Evolutionary conservation across 2,797 vertebrate genomes (phyloP).

Genomic region (Poecile montanus): DNA sequence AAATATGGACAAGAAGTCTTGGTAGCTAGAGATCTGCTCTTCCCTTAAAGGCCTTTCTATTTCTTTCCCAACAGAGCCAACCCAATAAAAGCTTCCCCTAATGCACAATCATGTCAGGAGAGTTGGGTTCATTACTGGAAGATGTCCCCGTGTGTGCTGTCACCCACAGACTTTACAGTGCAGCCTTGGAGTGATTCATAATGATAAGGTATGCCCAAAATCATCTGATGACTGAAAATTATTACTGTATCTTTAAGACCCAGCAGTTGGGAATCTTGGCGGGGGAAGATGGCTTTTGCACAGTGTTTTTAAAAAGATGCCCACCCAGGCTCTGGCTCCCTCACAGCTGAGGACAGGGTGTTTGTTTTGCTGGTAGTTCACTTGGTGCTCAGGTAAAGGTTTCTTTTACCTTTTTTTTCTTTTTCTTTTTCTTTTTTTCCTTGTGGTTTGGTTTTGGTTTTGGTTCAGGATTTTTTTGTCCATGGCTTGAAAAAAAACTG

Average conservation of each 20-base stretch:
- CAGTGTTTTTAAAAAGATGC: fast-evolving
- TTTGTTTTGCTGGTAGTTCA: fast-evolving
- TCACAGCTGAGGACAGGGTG: fast-evolving
- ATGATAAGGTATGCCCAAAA: not conserved
- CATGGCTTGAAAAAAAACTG: not conserved
- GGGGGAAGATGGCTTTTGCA: fast-evolving
- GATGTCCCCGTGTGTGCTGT: not conserved
- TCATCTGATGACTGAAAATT: not conserved
- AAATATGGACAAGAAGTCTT: not conserved
- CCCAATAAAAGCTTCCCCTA: not conserved
- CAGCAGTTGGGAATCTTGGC: fast-evolving
- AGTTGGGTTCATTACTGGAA: not conserved
- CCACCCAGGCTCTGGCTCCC: not conserved
- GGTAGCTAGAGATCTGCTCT: not conserved
- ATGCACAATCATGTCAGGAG: not conserved
- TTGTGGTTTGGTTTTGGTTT: not conserved
- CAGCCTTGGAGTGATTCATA: not conserved
- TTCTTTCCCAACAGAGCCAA: not conserved
- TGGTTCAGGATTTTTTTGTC: not conserved
- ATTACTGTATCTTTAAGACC: not conserved
- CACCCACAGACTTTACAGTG: fast-evolving
- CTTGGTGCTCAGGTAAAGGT: not conserved
- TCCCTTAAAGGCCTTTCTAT: not conserved
- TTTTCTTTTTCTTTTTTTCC: too few species aligned
- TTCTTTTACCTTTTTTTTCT: fast-evolving